Conservation (phyloP, 2,797 vertebrate genomes). For the Chiroxiphia lanceolata region DNA sequence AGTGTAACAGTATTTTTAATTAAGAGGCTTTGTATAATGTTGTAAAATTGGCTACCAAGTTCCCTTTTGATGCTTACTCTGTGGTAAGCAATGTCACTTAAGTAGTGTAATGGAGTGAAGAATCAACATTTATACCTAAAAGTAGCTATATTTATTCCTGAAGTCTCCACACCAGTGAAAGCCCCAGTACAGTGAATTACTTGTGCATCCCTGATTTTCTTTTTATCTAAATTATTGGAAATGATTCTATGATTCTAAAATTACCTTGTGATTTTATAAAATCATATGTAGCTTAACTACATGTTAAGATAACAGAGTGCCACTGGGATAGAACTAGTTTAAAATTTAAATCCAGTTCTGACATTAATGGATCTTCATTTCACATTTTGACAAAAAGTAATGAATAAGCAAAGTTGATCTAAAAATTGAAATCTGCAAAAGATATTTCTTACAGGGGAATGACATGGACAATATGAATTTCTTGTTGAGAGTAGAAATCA, state of each 20-base stretch:
- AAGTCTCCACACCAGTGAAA: neutral
- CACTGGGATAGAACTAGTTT: neutral
- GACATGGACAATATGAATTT: neutral
- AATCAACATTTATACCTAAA: neutral
- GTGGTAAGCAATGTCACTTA: neutral
- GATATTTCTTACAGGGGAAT: neutral
- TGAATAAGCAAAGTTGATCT: neutral
- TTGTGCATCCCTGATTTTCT: neutral
- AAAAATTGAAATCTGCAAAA: neutral
- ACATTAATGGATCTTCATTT: neutral
- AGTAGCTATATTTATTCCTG: neutral
- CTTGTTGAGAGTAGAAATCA: neutral
- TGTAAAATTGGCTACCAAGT: neutral
- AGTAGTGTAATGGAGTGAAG: neutral
- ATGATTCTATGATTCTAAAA: neutral
- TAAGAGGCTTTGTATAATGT: neutral
- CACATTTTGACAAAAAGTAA: neutral
- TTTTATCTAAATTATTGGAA: neutral
- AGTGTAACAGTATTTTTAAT: neutral
- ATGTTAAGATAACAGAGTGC: neutral
- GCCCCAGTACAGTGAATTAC: neutral
- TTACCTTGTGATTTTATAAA: neutral
- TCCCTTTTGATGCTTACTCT: neutral
- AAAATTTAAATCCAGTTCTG: neutral
- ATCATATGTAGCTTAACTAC: neutral